These are phyloP conservation scores for Meriones psammophilus DNA, from an alignment of 2,797 vertebrate species.

Conservation along the genomic window DNA sequence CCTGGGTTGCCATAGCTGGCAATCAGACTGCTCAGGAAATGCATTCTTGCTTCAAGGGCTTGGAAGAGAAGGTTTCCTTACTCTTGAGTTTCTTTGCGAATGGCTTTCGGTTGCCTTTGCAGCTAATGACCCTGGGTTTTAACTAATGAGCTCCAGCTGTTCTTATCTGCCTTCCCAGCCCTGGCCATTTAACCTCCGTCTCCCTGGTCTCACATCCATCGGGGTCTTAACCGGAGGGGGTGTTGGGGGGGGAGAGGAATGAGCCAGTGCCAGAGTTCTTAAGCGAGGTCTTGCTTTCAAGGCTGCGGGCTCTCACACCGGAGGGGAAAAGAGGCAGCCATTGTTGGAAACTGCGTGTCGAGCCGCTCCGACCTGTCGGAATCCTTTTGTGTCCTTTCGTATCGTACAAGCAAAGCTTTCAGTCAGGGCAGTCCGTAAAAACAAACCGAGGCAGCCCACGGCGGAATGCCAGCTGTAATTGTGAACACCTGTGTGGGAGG, in stretches of 20 bases:
- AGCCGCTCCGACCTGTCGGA: conserved; percentile 67
- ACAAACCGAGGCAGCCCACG: conserved; percentile 45
- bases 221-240: conserved; percentile 60
- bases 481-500: conserved; percentile 77
- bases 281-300: conserved; percentile 43
- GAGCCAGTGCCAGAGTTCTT: conserved; percentile 74
- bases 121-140: conserved; percentile 78
- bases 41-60: conserved; percentile 58
- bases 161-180: conserved; percentile 76
- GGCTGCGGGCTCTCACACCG: conserved; percentile 28
- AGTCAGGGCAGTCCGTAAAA: conserved; percentile 78
- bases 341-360: conserved; percentile 68
- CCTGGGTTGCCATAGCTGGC: not conserved
- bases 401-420: conserved; percentile 70
- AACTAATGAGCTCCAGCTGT: conserved; percentile 83
- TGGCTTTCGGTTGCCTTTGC: conserved; percentile 74
- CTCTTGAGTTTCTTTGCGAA: conserved; percentile 59
- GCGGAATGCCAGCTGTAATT: conserved; percentile 65
- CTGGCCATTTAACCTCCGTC: conserved; percentile 77
- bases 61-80: conserved; percentile 54
- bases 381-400: conserved; percentile 73
- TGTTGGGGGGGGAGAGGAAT: conserved; percentile 50
- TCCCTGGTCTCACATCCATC: conserved; percentile 69
- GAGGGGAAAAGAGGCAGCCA: conserved; percentile 68
- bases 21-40: conserved; percentile 57